phyloP scores from a whole-genome alignment of 2,113 vertebrate genomes.

The Percina caprodes region DNA sequence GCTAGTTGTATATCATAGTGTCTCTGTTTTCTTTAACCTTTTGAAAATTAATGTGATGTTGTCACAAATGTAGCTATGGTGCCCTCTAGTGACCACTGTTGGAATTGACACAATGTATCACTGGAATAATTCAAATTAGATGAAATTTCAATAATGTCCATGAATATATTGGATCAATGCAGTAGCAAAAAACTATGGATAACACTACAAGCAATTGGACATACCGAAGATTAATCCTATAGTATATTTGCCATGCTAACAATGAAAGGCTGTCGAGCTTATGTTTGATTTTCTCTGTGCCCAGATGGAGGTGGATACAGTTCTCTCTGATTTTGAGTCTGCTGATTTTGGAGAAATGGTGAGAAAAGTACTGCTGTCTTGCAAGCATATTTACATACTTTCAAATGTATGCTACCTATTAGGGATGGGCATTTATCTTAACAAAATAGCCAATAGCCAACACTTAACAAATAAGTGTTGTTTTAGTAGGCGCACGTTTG shows the following conservation, averaged over 20 bases:
- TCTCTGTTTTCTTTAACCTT: neutral
- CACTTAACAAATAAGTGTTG: neutral
- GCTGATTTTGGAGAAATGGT: slow-evolving; percentile 98
- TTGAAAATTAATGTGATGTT: neutral
- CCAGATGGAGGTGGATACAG: slow-evolving; percentile 93
- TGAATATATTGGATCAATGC: neutral
- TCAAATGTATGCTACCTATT: neutral
- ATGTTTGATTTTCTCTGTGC: slow-evolving; percentile 50
- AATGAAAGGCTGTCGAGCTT: neutral
- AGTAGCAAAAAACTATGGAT: neutral
- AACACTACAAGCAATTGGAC: neutral
- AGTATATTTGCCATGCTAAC: neutral
- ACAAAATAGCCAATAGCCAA: neutral
- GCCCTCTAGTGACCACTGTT: slow-evolving; percentile 55
- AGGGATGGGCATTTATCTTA: neutral
- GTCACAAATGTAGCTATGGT: neutral
- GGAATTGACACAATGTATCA: neutral
- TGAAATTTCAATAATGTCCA: neutral
- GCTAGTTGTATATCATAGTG: neutral
- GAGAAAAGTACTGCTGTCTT: slow-evolving; percentile 47
- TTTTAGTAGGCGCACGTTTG: neutral
- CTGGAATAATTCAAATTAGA: neutral
- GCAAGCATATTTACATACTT: neutral
- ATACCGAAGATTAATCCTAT: neutral
- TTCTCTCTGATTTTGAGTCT: slow-evolving; percentile 94